phyloP scores from a whole-genome alignment of 1,140 invertebrate species.

The Pseudobourletiella spinata region DNA sequence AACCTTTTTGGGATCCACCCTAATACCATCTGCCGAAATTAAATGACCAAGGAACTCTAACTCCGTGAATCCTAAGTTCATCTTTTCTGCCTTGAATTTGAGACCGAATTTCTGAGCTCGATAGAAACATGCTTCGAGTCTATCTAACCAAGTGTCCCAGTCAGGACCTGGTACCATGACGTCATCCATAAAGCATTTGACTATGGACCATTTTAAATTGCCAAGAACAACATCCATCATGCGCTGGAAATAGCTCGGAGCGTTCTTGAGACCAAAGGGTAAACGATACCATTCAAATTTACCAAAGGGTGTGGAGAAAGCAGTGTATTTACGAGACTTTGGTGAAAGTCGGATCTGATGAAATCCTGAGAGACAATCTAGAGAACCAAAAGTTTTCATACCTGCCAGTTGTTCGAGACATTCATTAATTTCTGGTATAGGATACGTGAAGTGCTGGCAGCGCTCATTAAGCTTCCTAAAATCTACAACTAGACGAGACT shows the following conservation, averaged over 20 bases:
- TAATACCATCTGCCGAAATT: no score
- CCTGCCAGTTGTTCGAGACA: constrained; percentile 40
- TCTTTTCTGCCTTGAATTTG: no score
- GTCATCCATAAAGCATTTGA: no score
- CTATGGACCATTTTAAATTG: no score
- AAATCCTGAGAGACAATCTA: background rate
- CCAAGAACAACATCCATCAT: background rate
- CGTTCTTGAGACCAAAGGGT: background rate
- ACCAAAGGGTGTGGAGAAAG: background rate
- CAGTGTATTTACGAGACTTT: background rate
- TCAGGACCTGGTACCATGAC: no score
- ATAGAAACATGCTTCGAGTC: no score
- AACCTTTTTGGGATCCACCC: no score
- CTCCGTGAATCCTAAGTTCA: no score
- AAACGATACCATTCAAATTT: background rate
- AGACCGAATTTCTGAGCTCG: no score
- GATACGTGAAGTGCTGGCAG: constrained; percentile 41
- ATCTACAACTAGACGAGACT: constrained; percentile 43
- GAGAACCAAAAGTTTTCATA: constrained; percentile 39
- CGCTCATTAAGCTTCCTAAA: constrained; percentile 42
- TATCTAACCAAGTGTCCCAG: no score
- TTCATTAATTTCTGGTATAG: constrained; percentile 46
- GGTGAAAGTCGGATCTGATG: background rate
- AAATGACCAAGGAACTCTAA: no score
- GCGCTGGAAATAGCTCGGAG: background rate